These are phyloP conservation scores for Chesias legatella DNA, from an alignment of 2,888 invertebrate genomes.

Conservation along the genomic window DNA sequence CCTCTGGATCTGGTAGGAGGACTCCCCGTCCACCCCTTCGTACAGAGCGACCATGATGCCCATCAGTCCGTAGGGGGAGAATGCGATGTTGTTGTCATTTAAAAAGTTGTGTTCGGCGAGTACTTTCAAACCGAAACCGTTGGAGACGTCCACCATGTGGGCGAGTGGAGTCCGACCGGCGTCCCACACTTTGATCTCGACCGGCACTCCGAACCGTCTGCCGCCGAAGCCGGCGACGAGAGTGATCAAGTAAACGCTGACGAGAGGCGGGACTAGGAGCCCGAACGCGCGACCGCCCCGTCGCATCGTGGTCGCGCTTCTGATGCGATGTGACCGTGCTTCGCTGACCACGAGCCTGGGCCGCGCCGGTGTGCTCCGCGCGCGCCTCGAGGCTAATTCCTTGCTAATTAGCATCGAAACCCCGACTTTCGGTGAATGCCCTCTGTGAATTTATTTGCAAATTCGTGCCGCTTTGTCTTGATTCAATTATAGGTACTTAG, in stretches of 20 bases:
- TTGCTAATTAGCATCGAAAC: slow-evolving; percentile 63
- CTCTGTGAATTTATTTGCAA: slow-evolving; percentile 41
- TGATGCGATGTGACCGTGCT: slow-evolving; percentile 46
- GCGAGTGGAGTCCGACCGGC: slow-evolving; percentile 81
- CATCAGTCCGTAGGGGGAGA: slow-evolving; percentile 90
- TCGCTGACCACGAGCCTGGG: slow-evolving; percentile 46
- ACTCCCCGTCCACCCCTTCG: slow-evolving; percentile 88
- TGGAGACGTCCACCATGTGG: slow-evolving; percentile 89
- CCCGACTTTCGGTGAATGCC: slow-evolving; percentile 71
- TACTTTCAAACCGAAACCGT: slow-evolving; percentile 85
- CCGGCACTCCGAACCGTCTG: slow-evolving; percentile 58
- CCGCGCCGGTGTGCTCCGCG: no score
- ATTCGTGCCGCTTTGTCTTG: slow-evolving; percentile 30
- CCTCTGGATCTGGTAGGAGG: slow-evolving; percentile 85
- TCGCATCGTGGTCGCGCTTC: slow-evolving; percentile 62
- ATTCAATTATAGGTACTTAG: slow-evolving; percentile 17
- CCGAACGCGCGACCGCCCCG: slow-evolving; percentile 51
- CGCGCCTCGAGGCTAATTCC: slow-evolving; percentile 53
- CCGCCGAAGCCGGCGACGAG: slow-evolving; percentile 32
- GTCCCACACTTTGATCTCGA: slow-evolving; percentile 72
- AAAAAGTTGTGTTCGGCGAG: slow-evolving; percentile 86
- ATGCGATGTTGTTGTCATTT: slow-evolving; percentile 89
- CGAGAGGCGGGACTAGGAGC: slow-evolving; percentile 28
- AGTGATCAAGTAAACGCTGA: slow-evolving; percentile 36
- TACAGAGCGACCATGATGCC: slow-evolving; percentile 89